These are phyloP conservation scores for Mimas tiliae DNA, from an alignment of 2,888 invertebrate genomes.

Conservation along the genomic window DNA sequence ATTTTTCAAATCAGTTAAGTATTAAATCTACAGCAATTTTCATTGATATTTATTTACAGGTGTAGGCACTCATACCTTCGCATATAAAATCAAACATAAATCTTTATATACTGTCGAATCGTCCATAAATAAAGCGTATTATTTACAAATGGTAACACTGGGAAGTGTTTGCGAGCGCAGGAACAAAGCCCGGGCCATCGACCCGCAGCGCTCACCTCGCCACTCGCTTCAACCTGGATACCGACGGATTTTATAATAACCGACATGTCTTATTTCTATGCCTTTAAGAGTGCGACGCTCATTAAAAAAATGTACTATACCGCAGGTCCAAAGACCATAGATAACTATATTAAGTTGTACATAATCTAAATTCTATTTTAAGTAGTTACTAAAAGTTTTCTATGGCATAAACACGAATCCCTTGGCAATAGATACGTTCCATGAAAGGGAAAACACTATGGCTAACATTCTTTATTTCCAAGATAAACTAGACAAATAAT, in stretches of 20 bases:
- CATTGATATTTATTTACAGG: too few relatives aligned
- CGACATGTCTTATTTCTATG: conserved; percentile 38
- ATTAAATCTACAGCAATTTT: too few relatives aligned
- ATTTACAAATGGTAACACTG: conserved; percentile 31
- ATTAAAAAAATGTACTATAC: neutral
- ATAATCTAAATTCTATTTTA: conserved; percentile 1
- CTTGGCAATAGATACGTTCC: too few relatives aligned
- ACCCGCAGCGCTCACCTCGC: conserved; percentile 59
- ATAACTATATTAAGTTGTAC: neutral
- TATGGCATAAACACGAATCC: too few relatives aligned
- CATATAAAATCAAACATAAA: neutral
- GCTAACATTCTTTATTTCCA: too few relatives aligned
- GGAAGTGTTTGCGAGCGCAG: conserved; percentile 45
- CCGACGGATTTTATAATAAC: conserved; percentile 41
- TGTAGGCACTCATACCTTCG: neutral
- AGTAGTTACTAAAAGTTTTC: too few relatives aligned
- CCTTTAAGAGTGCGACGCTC: neutral
- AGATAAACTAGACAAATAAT: too few relatives aligned
- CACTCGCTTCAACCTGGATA: conserved; percentile 24
- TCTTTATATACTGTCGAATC: neutral
- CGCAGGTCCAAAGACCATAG: neutral
- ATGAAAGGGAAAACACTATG: too few relatives aligned
- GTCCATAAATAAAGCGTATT: conserved; percentile 10
- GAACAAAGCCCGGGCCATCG: conserved; percentile 75
- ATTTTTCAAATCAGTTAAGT: too few relatives aligned